Evolutionary conservation across 2,888 invertebrate species (phyloP).

Genomic region (Euproctis similis): DNA sequence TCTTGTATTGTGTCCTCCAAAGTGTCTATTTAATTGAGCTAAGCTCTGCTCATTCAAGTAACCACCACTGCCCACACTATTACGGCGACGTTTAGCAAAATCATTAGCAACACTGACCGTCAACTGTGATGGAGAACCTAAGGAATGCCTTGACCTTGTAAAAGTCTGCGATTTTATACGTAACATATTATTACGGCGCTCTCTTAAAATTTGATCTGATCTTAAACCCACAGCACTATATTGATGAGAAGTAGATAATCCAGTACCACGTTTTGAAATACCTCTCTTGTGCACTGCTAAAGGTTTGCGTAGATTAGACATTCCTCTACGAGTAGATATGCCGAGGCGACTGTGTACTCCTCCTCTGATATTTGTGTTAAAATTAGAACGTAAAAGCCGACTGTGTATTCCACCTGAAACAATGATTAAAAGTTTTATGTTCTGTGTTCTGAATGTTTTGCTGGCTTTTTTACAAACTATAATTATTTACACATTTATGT

Average conservation of each 20-base stretch:
- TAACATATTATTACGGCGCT: conserved; percentile 45
- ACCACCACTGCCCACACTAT: conserved; percentile 55
- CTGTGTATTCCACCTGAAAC: conserved; percentile 44
- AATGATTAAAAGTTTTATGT: no score
- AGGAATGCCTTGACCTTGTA: conserved; percentile 60
- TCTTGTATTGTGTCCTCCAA: conserved; percentile 47
- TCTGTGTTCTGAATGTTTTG: no score
- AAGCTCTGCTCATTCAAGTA: conserved; percentile 58
- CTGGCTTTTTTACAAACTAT: no score
- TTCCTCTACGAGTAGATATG: conserved; percentile 45
- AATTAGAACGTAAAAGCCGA: conserved; percentile 43
- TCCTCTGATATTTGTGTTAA: conserved; percentile 37
- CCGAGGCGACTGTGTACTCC: conserved; percentile 58
- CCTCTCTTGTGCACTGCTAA: conserved; percentile 60
- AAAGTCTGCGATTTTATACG: conserved; percentile 65
- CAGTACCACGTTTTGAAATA: conserved; percentile 61
- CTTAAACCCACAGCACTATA: conserved; percentile 60
- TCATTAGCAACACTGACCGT: conserved; percentile 69
- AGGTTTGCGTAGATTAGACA: conserved; percentile 39
- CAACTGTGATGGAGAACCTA: conserved; percentile 50
- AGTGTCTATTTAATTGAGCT: conserved; percentile 54
- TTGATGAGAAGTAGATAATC: conserved; percentile 49
- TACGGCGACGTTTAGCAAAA: conserved; percentile 53
- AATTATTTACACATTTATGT: no score
- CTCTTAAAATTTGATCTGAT: conserved; percentile 64